Evolutionary conservation across 1,140 invertebrate species (phyloP).

Genomic region (Papilio polyxenes): DNA sequence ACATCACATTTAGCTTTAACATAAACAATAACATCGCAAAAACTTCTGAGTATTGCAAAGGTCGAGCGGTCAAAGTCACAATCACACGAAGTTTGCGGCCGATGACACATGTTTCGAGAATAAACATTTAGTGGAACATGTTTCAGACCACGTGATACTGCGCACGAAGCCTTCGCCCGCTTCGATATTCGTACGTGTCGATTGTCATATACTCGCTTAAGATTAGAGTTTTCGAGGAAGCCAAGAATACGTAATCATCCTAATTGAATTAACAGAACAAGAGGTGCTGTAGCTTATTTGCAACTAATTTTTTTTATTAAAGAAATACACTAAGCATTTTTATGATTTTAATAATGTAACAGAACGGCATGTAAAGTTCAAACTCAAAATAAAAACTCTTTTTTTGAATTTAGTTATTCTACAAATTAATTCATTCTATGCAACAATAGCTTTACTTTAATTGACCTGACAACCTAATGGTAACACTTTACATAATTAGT

Average conservation of each 20-base stretch:
- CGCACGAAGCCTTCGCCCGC: not conserved
- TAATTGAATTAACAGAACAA: not conserved
- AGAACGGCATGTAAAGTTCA: not conserved
- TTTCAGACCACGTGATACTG: not conserved
- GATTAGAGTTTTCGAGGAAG: not conserved
- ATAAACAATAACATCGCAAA: slow-evolving; percentile 1
- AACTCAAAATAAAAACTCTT: not conserved
- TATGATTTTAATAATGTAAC: not conserved
- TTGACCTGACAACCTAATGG: slow-evolving; percentile 8
- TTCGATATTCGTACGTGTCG: not conserved
- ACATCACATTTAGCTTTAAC: not conserved
- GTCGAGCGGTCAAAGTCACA: not conserved
- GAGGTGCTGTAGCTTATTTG: not conserved
- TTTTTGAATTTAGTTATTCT: not conserved
- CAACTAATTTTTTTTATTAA: not conserved
- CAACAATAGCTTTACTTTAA: slow-evolving; percentile 1
- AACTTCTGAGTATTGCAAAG: slow-evolving; percentile 10
- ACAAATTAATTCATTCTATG: not conserved
- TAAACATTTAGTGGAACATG: slow-evolving; percentile 5
- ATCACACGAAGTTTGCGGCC: not conserved
- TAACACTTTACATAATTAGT: not conserved
- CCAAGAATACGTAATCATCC: not conserved
- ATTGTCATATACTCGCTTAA: not conserved
- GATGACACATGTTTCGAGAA: slow-evolving; percentile 16
- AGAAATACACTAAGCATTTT: not conserved